Evolutionary conservation across 2,888 invertebrate species (phyloP).

Genomic region (Leucoma salicis): DNA sequence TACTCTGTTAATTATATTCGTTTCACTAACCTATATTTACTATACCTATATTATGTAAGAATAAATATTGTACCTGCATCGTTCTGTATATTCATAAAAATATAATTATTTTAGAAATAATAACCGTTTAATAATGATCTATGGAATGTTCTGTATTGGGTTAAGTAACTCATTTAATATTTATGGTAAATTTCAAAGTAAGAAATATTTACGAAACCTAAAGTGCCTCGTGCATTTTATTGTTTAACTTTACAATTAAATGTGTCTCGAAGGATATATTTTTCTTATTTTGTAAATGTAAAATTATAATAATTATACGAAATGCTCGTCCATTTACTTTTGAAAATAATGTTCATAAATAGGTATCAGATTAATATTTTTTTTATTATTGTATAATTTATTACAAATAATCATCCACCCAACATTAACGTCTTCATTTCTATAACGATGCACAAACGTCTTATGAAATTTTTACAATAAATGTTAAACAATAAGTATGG

Average conservation of each 20-base stretch:
- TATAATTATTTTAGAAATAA: constrained; percentile 19
- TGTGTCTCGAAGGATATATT: neutral
- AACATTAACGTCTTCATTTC: too few relatives aligned
- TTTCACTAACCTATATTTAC: constrained; percentile 29
- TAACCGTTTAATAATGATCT: neutral
- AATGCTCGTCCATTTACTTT: neutral
- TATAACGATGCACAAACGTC: too few relatives aligned
- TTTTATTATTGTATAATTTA: neutral
- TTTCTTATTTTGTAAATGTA: neutral
- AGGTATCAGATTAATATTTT: neutral
- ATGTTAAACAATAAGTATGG: too few relatives aligned
- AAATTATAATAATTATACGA: neutral
- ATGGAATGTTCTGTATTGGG: neutral
- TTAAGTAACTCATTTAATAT: neutral
- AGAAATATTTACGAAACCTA: neutral
- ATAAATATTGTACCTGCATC: constrained; percentile 56
- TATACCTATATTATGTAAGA: constrained; percentile 22
- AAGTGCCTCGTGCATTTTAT: neutral
- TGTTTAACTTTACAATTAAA: neutral
- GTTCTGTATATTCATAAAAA: constrained; percentile 33
- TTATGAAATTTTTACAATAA: too few relatives aligned
- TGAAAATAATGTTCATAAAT: neutral
- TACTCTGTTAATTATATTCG: constrained; percentile 19
- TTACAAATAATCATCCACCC: too few relatives aligned
- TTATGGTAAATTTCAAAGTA: neutral